A percentile compares a stretch with the other conserved stretches of the same genome.
Evolutionary conservation across 2,113 vertebrate genomes (phyloP).

Genomic region (Microtus richardsoni): DNA sequence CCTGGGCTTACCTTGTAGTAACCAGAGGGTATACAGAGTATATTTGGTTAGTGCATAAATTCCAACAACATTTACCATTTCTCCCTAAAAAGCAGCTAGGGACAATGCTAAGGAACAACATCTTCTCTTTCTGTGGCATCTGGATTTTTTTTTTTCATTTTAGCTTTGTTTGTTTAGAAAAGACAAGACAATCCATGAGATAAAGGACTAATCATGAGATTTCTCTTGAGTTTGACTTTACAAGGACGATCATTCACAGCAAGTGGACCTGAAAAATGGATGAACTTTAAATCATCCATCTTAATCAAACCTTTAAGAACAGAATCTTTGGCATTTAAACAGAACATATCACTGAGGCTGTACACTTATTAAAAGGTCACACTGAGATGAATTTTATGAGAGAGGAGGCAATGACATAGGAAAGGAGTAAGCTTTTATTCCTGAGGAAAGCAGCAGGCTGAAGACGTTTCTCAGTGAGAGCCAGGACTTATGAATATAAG

Average conservation of each 20-base stretch:
- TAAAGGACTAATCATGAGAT: background rate
- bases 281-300: slow-evolving; percentile 63
- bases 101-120: background rate
- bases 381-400: slow-evolving; percentile 40
- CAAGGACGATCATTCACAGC: background rate
- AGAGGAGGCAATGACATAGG: slow-evolving; percentile 10
- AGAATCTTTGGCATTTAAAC: slow-evolving; percentile 64
- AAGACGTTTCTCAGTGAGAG: background rate
- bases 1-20: background rate
- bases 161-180: slow-evolving; percentile 1
- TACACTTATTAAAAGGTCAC: slow-evolving; percentile 77
- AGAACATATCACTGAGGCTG: slow-evolving; percentile 58
- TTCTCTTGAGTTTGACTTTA: slow-evolving; percentile 34
- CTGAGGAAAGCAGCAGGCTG: background rate
- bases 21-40: background rate
- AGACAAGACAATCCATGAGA: background rate
- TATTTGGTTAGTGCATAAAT: background rate
- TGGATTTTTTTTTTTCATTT: background rate
- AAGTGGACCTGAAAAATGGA: slow-evolving; percentile 21
- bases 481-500: background rate
- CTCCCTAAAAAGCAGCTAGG: background rate
- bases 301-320: slow-evolving; percentile 72
- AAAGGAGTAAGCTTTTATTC: background rate
- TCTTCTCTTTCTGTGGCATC: background rate
- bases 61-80: background rate